Conservation (phyloP, 2,797 vertebrate species). For the Characodon lateralis region DNA sequence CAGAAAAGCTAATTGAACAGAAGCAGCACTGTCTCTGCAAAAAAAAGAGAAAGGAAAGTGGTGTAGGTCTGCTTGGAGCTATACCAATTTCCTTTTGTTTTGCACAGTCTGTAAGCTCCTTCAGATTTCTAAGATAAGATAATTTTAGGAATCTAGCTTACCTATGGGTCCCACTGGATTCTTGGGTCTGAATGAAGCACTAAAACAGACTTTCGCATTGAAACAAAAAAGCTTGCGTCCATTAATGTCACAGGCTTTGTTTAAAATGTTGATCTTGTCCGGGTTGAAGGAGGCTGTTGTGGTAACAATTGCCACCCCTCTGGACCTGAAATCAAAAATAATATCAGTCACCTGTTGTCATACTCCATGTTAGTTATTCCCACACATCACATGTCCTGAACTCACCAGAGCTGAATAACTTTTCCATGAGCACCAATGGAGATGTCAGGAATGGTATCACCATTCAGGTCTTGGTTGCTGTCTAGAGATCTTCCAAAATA, state of each 20-base stretch:
- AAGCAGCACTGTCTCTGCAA: neutral
- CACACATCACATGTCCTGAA: slow-evolving; percentile 4
- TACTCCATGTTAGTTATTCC: neutral
- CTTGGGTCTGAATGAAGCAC: slow-evolving; percentile 84
- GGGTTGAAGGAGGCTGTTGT: slow-evolving; percentile 83
- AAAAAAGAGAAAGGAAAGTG: neutral
- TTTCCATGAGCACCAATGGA: slow-evolving; percentile 89
- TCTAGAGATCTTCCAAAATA: slow-evolving; percentile 92
- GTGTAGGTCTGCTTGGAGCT: neutral
- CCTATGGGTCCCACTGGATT: slow-evolving; percentile 81
- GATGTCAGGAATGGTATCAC: slow-evolving; percentile 85
- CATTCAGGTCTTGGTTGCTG: slow-evolving; percentile 86
- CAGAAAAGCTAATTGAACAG: neutral
- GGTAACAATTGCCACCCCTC: slow-evolving; percentile 84
- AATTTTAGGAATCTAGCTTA: slow-evolving; percentile 59
- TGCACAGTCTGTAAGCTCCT: neutral
- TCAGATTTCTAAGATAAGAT: neutral
- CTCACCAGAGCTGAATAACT: slow-evolving; percentile 91
- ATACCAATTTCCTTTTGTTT: neutral
- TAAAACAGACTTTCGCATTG: slow-evolving; percentile 82
- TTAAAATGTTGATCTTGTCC: slow-evolving; percentile 86
- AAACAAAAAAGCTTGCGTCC: slow-evolving; percentile 74
- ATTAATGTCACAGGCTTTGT: slow-evolving; percentile 82
- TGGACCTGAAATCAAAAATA: slow-evolving; percentile 82
- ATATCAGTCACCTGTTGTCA: neutral